Evolutionary conservation across 2,888 invertebrate genomes (phyloP), one percentile per base, ranked within the genome.

Genomic region (Cerceris ruficornis): DNA sequence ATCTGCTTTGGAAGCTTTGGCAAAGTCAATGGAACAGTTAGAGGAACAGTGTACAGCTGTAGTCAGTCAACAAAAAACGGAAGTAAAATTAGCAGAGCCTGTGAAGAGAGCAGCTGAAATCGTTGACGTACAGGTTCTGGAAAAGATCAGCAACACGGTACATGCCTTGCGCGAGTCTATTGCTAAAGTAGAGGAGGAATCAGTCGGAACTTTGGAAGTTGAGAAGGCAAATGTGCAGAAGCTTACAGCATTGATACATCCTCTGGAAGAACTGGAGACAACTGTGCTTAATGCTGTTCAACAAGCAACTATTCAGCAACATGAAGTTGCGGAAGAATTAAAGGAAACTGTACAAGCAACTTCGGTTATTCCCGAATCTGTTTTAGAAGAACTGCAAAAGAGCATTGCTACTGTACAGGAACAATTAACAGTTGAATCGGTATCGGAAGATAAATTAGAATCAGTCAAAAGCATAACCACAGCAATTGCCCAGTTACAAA

Each of bases 1-100:
- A 11, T 87, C 88, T 5, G 82, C 93, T 7, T 83, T 93, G 39
- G 89, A 92, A 70, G 91, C 92, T 8, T 88, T 94, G 9, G 93
- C 94, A 4, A 69, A 75, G 43, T 88, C 91, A 5, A 82, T 92
- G 5, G 85, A 87, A 28, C 90, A 91, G 61, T 86, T 92, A 65
- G 89, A 67, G 74, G 84, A 75, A 86, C 83, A 65, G 7, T 85
- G 82, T 13, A 67, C 88, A 9, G 83, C 85, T 0, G 60, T 75
- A 0, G 28, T 65, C 1, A 65, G 15, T 13, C 69, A 59, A 7
- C 50, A 58, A 11, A 72, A 81, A 41, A 9, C 28, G 0, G 69
- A 73, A 67, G 13, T 0, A 14, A 72, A 70, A 13, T 46, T 65
- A 6, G 14, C 41, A 0, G 28, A 64, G 41, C 17, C 14, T 46